phyloP scores from a whole-genome alignment of 1,140 invertebrate genomes.

The Heterodera carotae region DNA sequence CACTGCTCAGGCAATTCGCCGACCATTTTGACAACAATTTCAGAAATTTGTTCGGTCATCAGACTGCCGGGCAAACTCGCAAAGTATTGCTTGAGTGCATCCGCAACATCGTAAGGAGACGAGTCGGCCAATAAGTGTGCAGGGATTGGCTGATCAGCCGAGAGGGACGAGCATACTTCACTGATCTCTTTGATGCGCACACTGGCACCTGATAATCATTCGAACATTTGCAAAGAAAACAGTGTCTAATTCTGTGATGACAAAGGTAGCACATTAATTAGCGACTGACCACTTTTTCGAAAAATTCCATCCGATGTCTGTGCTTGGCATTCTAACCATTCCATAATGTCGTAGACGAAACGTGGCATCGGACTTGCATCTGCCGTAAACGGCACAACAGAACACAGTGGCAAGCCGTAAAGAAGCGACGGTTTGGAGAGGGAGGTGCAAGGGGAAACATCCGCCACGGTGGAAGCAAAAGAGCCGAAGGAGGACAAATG shows the following conservation, averaged over 20 bases:
- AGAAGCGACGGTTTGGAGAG: neutral
- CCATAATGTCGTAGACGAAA: slow-evolving; percentile 45
- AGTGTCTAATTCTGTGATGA: neutral
- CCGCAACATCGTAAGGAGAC: slow-evolving; percentile 40
- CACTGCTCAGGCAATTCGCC: slow-evolving; percentile 32
- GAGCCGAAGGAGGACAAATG: neutral
- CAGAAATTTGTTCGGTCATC: slow-evolving; percentile 33
- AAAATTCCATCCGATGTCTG: slow-evolving; percentile 38
- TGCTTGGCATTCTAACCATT: slow-evolving; percentile 23
- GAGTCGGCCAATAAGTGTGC: slow-evolving; percentile 28
- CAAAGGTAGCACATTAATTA: neutral
- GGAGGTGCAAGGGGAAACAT: neutral
- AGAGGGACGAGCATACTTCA: slow-evolving; percentile 15
- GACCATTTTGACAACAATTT: slow-evolving; percentile 74
- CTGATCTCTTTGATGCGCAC: slow-evolving; percentile 26
- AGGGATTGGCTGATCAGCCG: slow-evolving; percentile 25
- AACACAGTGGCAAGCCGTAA: slow-evolving; percentile 19
- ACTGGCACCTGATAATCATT: slow-evolving; percentile 2
- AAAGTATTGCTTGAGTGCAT: slow-evolving; percentile 44
- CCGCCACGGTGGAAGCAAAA: neutral
- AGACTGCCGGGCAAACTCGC: slow-evolving; percentile 33
- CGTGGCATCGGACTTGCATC: slow-evolving; percentile 38
- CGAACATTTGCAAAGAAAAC: neutral
- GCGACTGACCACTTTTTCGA: slow-evolving; percentile 34
- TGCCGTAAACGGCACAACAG: slow-evolving; percentile 20